These are phyloP conservation scores for Latheticus oryzae DNA, from an alignment of 2,888 invertebrate genomes.

Conservation along the genomic window DNA sequence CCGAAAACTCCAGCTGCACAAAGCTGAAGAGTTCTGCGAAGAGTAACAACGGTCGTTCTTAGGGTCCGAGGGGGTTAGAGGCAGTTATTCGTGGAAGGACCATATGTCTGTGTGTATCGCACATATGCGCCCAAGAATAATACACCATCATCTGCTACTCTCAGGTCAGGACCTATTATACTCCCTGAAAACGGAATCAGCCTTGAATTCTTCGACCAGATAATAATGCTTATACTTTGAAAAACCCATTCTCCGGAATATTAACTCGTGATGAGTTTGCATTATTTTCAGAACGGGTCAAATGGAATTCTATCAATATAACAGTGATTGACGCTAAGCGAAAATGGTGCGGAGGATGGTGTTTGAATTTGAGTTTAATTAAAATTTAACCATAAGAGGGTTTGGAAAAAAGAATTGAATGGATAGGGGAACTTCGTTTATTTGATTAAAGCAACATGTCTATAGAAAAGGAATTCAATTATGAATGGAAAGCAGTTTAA, in stretches of 20 bases:
- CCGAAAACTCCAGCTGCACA: slow-evolving; percentile 82
- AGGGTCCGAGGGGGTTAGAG: slow-evolving; percentile 12
- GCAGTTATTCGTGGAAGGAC: slow-evolving; percentile 29
- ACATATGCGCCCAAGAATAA: slow-evolving; percentile 34
- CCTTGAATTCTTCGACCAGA: slow-evolving; percentile 27
- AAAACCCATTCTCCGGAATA: slow-evolving; percentile 30
- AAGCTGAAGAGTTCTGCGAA: slow-evolving; percentile 84
- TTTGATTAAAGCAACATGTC: too few relatives aligned
- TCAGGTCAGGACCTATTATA: slow-evolving; percentile 16
- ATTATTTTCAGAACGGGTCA: slow-evolving; percentile 17
- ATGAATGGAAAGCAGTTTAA: too few relatives aligned
- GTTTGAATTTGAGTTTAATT: too few relatives aligned
- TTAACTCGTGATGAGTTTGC: slow-evolving; percentile 32
- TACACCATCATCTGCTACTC: slow-evolving; percentile 22
- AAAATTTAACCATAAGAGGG: too few relatives aligned
- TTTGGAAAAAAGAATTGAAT: too few relatives aligned
- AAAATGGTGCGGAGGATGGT: slow-evolving; percentile 10
- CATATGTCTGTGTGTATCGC: slow-evolving; percentile 29
- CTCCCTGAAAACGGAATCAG: slow-evolving; percentile 24
- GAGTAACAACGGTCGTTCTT: slow-evolving; percentile 59
- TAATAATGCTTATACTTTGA: slow-evolving; percentile 20
- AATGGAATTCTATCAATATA: slow-evolving; percentile 23
- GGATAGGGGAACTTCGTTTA: too few relatives aligned
- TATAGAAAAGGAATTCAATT: too few relatives aligned
- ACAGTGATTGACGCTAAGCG: slow-evolving; percentile 23